Conservation (phyloP, 1,140 invertebrate genomes). For the Aphelinus certus region DNA sequence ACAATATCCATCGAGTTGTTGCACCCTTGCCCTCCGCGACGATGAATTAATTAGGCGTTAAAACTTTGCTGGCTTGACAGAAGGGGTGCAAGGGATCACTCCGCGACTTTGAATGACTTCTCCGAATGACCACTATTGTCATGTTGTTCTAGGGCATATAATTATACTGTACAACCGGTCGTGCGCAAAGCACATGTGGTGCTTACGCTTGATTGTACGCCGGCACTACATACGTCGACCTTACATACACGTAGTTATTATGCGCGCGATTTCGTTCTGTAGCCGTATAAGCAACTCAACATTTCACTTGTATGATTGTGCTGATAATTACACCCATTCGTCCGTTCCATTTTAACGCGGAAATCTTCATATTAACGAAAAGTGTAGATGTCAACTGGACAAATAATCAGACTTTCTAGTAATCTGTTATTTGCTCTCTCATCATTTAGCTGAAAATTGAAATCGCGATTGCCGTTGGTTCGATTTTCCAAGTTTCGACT, state of each 20-base stretch:
- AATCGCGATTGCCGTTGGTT: no score
- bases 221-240: neutral
- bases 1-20: neutral
- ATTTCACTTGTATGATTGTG: no score
- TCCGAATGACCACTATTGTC: neutral
- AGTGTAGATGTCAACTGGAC: no score
- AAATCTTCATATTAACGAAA: no score
- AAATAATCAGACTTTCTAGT: no score
- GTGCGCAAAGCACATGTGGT: conserved; percentile 5
- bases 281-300: no score
- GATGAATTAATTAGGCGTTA: conserved; percentile 42
- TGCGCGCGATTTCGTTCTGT: neutral
- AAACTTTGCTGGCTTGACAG: neutral
- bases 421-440: no score
- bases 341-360: no score
- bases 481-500: no score
- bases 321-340: no score
- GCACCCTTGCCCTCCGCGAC: neutral
- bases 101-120: conserved; percentile 30
- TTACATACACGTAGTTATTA: neutral
- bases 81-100: neutral
- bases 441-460: no score
- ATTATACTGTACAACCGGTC: no score
- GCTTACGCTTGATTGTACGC: neutral
- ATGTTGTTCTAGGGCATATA: neutral